phyloP scores from a whole-genome alignment of 2,113 vertebrate genomes.

The Lucifuga dentata region DNA sequence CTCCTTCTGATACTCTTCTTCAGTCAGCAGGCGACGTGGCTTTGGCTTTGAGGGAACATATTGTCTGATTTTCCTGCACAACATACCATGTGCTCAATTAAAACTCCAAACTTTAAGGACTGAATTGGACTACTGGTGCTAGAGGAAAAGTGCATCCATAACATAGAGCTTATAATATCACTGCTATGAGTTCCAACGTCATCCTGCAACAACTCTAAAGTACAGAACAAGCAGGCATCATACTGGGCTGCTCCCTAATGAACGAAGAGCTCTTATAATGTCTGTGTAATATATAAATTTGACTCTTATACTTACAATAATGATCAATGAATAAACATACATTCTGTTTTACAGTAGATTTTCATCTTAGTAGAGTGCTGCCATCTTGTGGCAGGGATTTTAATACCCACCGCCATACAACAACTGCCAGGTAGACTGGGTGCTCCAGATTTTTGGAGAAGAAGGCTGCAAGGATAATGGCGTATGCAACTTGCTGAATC shows the following conservation, averaged over 20 bases:
- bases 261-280: too few species aligned
- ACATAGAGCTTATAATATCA: too few species aligned
- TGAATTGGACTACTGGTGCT: not conserved
- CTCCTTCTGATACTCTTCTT: conserved; percentile 91
- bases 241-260: too few species aligned
- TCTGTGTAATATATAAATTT: too few species aligned
- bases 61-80: conserved; percentile 82
- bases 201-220: not conserved
- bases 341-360: not conserved
- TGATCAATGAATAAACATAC: not conserved
- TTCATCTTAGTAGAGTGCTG: not conserved
- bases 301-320: too few species aligned
- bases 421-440: conserved; percentile 73
- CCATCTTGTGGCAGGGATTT: conserved; percentile 45
- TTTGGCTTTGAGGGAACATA: conserved; percentile 72
- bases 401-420: conserved; percentile 71
- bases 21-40: conserved; percentile 89
- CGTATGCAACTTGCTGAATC: conserved; percentile 89
- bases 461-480: conserved; percentile 84
- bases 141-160: not conserved
- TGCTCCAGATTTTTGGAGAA: conserved; percentile 91
- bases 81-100: not conserved
- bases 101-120: not conserved
- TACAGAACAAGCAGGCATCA: too few species aligned
- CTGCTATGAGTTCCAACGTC: not conserved